phyloP scores from a whole-genome alignment of 53 echinoderm and acorn worm genomes.

The Henricia sp. region DNA sequence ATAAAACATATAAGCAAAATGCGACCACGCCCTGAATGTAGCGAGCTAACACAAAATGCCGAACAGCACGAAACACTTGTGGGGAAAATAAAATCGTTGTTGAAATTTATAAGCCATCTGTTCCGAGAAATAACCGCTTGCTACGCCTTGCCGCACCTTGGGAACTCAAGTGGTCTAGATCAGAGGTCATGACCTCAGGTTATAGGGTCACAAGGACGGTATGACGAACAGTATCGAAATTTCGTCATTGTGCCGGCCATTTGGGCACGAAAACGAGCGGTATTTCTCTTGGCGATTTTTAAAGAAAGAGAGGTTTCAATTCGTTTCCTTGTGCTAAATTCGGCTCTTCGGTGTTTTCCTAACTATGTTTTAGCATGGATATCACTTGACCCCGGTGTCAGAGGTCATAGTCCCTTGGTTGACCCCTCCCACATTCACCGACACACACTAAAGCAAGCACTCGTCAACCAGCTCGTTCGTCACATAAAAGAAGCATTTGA shows the following conservation, averaged over 20 bases:
- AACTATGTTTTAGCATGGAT: neutral
- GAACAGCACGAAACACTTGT: neutral
- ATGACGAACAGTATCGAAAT: constrained; percentile 37
- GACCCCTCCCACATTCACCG: constrained; percentile 2
- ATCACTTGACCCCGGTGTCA: constrained; percentile 9
- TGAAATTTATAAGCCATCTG: too few relatives aligned
- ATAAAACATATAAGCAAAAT: too few relatives aligned
- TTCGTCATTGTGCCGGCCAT: constrained; percentile 59
- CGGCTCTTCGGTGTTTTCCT: constrained; percentile 1
- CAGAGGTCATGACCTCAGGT: constrained; percentile 49
- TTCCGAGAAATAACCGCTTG: too few relatives aligned
- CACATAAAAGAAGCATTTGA: neutral
- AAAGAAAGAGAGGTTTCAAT: neutral
- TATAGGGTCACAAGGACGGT: neutral
- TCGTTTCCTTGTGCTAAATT: neutral
- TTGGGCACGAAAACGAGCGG: constrained; percentile 54
- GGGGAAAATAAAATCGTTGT: neutral
- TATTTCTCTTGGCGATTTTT: constrained; percentile 7
- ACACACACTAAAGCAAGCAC: neutral
- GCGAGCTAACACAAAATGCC: too few relatives aligned
- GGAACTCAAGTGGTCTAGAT: constrained; percentile 1
- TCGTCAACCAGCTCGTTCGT: neutral
- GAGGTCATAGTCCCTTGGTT: constrained; percentile 35
- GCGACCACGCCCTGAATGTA: too few relatives aligned
- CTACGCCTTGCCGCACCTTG: neutral